phyloP scores from a whole-genome alignment of 2,797 vertebrate species.

The Tapirus indicus region DNA sequence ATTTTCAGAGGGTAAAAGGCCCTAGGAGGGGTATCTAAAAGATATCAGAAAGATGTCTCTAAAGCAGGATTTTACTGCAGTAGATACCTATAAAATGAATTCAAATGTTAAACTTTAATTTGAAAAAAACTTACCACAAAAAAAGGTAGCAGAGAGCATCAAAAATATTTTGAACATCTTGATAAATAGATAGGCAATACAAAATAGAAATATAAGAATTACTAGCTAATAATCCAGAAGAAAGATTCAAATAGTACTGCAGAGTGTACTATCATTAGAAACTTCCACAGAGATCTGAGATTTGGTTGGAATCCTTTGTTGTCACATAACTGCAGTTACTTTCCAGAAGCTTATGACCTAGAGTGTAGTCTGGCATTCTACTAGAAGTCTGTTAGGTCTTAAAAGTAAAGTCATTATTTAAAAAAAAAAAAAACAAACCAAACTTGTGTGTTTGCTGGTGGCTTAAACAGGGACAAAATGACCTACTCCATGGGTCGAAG shows the following conservation, averaged over 20 bases:
- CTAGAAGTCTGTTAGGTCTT: background rate
- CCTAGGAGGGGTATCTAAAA: background rate
- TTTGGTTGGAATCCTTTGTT: background rate
- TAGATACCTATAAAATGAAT: conserved; percentile 1
- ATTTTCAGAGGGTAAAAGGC: background rate
- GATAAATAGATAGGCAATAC: background rate
- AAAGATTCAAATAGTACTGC: background rate
- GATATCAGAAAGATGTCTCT: background rate
- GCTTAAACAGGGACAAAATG: background rate
- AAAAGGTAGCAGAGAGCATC: background rate
- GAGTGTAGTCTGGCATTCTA: background rate
- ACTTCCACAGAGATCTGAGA: background rate
- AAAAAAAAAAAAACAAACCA: background rate
- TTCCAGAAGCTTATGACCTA: background rate
- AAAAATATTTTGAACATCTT: background rate
- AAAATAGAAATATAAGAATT: background rate
- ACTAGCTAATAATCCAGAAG: background rate
- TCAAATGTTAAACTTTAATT: background rate
- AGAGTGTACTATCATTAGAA: background rate
- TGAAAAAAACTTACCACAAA: background rate
- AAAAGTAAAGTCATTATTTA: background rate
- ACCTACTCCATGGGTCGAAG: background rate
- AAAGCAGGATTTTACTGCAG: background rate
- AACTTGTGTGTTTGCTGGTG: background rate
- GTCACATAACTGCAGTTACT: background rate